These are phyloP conservation scores for Caenorhabditis zanzibari DNA, from an alignment of 2,888 invertebrate genomes.

Conservation along the genomic window DNA sequence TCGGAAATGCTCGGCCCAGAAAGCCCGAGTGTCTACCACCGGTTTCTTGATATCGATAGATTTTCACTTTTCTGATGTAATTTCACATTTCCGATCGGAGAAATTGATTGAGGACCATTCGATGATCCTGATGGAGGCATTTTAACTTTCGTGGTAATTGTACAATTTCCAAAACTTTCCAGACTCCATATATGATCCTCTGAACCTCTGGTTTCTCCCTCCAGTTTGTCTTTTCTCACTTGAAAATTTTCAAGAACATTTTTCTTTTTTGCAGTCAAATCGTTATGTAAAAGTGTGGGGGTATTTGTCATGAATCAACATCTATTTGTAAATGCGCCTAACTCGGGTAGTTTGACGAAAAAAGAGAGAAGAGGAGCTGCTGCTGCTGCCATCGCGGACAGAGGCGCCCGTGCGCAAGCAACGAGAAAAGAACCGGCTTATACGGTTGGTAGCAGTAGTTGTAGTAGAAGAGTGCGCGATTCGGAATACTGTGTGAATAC, in stretches of 20 bases:
- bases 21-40: no score
- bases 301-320: conserved; percentile 65
- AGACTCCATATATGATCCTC: not conserved
- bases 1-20: no score
- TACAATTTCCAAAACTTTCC: not conserved
- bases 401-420: conserved; percentile 37
- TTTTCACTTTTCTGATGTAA: no score
- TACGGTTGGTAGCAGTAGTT: conserved; percentile 26
- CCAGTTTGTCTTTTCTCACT: not conserved
- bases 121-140: no score
- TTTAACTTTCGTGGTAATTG: no score
- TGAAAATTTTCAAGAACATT: conserved; percentile 35
- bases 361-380: conserved; percentile 7
- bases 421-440: conserved; percentile 56
- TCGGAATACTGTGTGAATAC: conserved; percentile 48
- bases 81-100: no score
- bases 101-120: no score
- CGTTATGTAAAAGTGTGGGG: conserved; percentile 43
- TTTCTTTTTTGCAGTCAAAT: conserved; percentile 32
- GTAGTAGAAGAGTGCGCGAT: conserved; percentile 17
- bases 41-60: no score
- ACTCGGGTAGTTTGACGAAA: conserved; percentile 51
- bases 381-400: conserved; percentile 46
- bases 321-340: conserved; percentile 65
- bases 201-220: not conserved